phyloP scores from a whole-genome alignment of 2,113 vertebrate species.

The Axis porcinus region DNA sequence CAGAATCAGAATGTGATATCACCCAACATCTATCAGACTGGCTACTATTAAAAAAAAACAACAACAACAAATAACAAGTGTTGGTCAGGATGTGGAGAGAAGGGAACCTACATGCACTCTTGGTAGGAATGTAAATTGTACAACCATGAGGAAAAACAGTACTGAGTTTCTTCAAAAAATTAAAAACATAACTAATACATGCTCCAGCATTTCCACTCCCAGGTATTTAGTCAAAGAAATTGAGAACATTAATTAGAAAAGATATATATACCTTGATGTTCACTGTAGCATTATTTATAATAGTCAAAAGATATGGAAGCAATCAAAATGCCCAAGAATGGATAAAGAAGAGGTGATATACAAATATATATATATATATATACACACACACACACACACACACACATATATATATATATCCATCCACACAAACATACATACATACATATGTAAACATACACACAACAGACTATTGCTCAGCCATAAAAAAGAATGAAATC shows the following conservation, averaged over 20 bases:
- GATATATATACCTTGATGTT: not conserved
- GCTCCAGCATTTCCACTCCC: not conserved
- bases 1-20: not conserved
- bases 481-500: not conserved
- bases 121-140: not conserved
- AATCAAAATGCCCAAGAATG: not conserved
- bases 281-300: not conserved
- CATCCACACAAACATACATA: not conserved
- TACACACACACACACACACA: not conserved
- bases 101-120: not conserved
- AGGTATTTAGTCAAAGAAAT: not conserved
- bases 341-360: not conserved
- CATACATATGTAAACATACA: not conserved
- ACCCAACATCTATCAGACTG: not conserved
- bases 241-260: not conserved
- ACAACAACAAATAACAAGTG: not conserved
- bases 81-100: not conserved
- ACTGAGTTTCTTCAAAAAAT: not conserved
- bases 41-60: not conserved
- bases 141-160: not conserved
- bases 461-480: not conserved
- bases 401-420: not conserved
- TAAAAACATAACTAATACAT: not conserved
- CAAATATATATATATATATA: not conserved
- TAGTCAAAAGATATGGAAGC: not conserved